A percentile compares a stretch with the other conserved stretches of the same genome.
Evolutionary conservation across 2,113 vertebrate genomes (phyloP).

Genomic region (Colistium nudipinnis): DNA sequence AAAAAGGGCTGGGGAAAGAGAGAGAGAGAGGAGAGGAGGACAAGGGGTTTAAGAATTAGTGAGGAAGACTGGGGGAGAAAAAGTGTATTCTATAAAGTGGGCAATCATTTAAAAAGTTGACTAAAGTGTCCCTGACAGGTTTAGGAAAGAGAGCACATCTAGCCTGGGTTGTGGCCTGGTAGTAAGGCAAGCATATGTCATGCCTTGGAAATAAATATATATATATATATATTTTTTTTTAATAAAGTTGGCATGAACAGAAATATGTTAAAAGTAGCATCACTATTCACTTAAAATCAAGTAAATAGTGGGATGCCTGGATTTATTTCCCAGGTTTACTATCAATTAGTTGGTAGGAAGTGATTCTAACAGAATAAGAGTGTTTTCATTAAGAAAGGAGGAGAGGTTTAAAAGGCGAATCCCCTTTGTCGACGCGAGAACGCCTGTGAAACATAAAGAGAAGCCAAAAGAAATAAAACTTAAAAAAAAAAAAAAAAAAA

Average conservation of each 20-base stretch:
- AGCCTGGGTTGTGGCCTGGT: constrained; percentile 1
- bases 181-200: neutral
- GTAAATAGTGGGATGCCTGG: neutral
- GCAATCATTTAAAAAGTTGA: constrained; percentile 44
- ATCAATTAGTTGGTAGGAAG: constrained; percentile 5
- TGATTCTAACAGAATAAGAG: constrained; percentile 1
- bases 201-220: neutral
- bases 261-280: constrained; percentile 10
- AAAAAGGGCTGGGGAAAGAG: constrained; percentile 76
- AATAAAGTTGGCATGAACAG: neutral
- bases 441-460: constrained; percentile 67
- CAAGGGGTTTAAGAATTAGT: constrained; percentile 65
- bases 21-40: constrained; percentile 72
- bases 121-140: constrained; percentile 22
- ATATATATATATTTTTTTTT: neutral
- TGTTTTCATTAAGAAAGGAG: constrained; percentile 42
- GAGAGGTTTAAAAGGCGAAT: constrained; percentile 48
- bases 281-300: neutral
- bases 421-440: constrained; percentile 55
- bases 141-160: constrained; percentile 23
- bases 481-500: constrained; percentile 44
- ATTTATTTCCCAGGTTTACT: neutral
- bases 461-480: constrained; percentile 50
- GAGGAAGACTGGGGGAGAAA: constrained; percentile 69
- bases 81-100: constrained; percentile 73